A percentile compares a stretch with the other conserved stretches of the same genome.
Evolutionary conservation across 2,888 invertebrate species (phyloP).

Genomic region (Ormyrus pomaceus): DNA sequence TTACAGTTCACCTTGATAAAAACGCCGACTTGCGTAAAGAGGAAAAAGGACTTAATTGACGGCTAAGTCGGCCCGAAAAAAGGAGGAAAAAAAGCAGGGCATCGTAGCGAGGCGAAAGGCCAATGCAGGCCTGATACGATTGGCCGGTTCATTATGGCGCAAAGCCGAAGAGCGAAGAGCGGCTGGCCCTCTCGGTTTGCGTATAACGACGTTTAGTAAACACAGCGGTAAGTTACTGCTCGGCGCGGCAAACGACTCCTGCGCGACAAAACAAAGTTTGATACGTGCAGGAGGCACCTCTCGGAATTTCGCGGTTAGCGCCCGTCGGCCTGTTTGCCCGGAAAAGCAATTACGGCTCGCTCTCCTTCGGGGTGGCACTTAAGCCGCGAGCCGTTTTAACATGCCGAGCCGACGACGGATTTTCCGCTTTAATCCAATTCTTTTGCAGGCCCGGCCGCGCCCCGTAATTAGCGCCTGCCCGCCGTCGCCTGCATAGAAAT

Average conservation of each 20-base stretch:
- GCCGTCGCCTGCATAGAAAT: no score
- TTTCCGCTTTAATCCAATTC: constrained; percentile 54
- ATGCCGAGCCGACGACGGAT: constrained; percentile 1
- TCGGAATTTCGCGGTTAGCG: constrained; percentile 30
- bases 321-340: constrained; percentile 65
- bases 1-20: no score
- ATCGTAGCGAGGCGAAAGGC: background rate
- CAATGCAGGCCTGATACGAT: constrained; percentile 12
- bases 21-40: no score
- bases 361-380: constrained; percentile 15
- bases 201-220: constrained; percentile 72
- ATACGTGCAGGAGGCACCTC: constrained; percentile 59
- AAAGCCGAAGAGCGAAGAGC: no score
- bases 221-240: constrained; percentile 72
- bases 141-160: constrained; percentile 17
- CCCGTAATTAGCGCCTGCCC: constrained; percentile 46
- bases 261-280: constrained; percentile 70
- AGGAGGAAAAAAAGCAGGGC: background rate
- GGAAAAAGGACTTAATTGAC: no score
- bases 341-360: constrained; percentile 69
- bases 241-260: constrained; percentile 68
- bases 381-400: constrained; percentile 13
- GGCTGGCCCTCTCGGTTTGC: background rate
- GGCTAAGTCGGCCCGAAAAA: no score
- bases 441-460: constrained; percentile 19